phyloP scores from a whole-genome alignment of 2,797 vertebrate species.

The Xenentodon cancila region DNA sequence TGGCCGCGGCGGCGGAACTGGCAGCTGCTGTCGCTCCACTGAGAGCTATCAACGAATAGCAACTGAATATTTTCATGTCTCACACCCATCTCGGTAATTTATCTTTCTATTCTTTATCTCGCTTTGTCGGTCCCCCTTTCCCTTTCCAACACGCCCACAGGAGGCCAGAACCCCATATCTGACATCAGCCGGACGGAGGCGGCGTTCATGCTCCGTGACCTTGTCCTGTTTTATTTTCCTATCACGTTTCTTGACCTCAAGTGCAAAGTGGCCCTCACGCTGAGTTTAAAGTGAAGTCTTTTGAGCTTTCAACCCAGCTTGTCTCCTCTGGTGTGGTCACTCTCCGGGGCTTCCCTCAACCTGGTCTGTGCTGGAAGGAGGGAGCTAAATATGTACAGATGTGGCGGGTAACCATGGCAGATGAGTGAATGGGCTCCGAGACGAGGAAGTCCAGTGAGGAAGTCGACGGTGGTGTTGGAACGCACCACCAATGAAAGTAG shows the following conservation, averaged over 20 bases:
- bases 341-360: constrained; percentile 6
- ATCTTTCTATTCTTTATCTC: constrained; percentile 13
- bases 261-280: constrained; percentile 19
- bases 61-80: constrained; percentile 33
- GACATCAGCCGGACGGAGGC: constrained; percentile 14
- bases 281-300: constrained; percentile 32
- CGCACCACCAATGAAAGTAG: constrained; percentile 18
- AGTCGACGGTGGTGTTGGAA: constrained; percentile 20
- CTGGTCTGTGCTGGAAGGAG: constrained; percentile 7
- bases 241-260: not conserved
- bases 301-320: constrained; percentile 12
- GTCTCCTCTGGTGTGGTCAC: constrained; percentile 8
- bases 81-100: constrained; percentile 54
- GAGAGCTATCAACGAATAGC: constrained; percentile 44
- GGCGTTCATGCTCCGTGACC: not conserved
- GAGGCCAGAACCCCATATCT: constrained; percentile 17
- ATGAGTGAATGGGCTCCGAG: constrained; percentile 15
- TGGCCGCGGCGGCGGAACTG: constrained; percentile 64
- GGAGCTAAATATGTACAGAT: constrained; percentile 46
- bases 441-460: constrained; percentile 1
- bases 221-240: constrained; percentile 19
- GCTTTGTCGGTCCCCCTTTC: constrained; percentile 3
- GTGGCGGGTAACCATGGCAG: constrained; percentile 40
- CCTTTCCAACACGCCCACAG: constrained; percentile 13
- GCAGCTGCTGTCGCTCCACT: constrained; percentile 73